A percentile compares a stretch with the other conserved stretches of the same genome.
Evolutionary conservation across 2,888 invertebrate species (phyloP).

Genomic region (Chamaedrilus cognettii): DNA sequence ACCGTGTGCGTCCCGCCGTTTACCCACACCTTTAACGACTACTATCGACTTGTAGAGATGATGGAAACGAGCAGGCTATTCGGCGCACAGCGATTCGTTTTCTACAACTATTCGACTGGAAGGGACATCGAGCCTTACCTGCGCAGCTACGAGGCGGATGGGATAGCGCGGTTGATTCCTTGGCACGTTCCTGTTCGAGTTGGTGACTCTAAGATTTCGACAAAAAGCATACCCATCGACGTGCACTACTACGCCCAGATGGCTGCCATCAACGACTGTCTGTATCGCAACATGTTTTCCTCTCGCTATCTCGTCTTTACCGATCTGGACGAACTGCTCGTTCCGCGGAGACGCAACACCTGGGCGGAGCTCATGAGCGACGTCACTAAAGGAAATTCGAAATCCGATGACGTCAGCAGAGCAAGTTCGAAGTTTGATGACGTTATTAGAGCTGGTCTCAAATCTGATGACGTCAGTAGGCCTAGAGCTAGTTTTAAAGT

Average conservation of each 20-base stretch:
- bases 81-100: conserved; percentile 34
- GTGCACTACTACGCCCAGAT: conserved; percentile 39
- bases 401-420: too few species aligned
- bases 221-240: too few species aligned
- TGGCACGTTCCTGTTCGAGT: conserved; percentile 36
- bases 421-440: too few species aligned
- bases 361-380: conserved; percentile 13
- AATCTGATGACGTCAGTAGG: too few species aligned
- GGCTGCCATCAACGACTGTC: conserved; percentile 37
- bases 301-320: conserved; percentile 32
- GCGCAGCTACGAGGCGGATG: conserved; percentile 22
- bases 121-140: conserved; percentile 20
- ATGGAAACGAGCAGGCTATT: conserved; percentile 36
- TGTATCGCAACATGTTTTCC: conserved; percentile 37
- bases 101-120: conserved; percentile 35
- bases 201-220: too few species aligned
- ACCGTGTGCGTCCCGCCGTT: conserved; percentile 37
- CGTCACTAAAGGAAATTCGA: too few species aligned
- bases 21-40: conserved; percentile 28
- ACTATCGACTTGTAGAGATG: conserved; percentile 29
- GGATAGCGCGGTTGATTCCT: conserved; percentile 29
- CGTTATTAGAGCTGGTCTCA: too few species aligned
- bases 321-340: conserved; percentile 38
- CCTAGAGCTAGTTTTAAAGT: too few species aligned
- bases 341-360: conserved; percentile 21